Evolutionary conservation across 1,140 invertebrate genomes (phyloP), one percentile per base, ranked within the genome.

Genomic region (Drosophila leontia): DNA sequence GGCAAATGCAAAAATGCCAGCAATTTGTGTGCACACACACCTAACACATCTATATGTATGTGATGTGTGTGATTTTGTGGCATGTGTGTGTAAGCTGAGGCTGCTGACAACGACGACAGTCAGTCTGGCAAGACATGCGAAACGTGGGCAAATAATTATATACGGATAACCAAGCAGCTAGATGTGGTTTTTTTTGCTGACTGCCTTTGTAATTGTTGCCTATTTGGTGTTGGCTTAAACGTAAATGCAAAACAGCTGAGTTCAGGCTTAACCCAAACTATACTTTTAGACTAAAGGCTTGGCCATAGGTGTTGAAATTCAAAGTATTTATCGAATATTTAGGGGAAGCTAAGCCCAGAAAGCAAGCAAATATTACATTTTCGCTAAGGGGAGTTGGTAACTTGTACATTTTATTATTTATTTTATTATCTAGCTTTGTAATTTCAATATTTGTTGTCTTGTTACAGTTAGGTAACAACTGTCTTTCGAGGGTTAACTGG

Each of bases 111-210:
- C 67, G 84, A 90, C 85, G 85, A 90, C 85, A 90, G 81, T 85
- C 81, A 90, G 85, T 90, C 85, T 90, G 71, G 86, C 75, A 90
- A 90, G 77, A 88, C 81, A 88, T 81, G 85, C 81, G 69, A 88
- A 81, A 90, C 85, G 85, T 90, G 85, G 86, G 86, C 82, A 90
- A 87, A 87, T 90, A 90, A 90, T 90, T 90, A 90, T 90, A 90
- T 60, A 77, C 67, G 78, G 63, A 68, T 64, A 67, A 39, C 53
- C 47, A 29, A 69, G 65, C 84, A 65, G 76, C 72, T 87, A 80
- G 83, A 80, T 62, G 70, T 76, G 69, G 60, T 56, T 69, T 41
- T 29, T 67, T n/a, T 60, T 17, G 23, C 65, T 51, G 71, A 58
- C 64, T 70, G 76, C 74, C 78, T 67, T 64, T 88, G 78, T 88